These are phyloP conservation scores for Propsilocerus akamusi DNA, from an alignment of 1,140 invertebrate species.

Conservation along the genomic window DNA sequence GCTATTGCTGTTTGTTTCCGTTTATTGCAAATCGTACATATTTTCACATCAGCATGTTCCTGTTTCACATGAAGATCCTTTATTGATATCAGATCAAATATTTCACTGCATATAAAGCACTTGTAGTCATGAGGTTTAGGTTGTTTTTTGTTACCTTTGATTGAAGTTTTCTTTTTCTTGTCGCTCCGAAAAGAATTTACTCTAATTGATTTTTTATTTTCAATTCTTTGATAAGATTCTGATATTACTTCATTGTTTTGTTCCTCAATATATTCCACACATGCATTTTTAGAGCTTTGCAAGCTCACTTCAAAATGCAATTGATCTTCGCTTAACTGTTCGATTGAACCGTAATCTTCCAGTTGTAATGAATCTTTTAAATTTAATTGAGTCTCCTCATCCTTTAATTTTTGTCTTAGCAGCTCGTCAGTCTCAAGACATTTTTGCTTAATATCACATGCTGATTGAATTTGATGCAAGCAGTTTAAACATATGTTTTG, in stretches of 20 bases:
- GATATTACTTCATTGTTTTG: not conserved
- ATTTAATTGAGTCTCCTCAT: not conserved
- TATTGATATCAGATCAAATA: not conserved
- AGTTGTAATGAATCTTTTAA: too few relatives aligned
- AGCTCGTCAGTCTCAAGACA: not conserved
- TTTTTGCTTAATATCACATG: not conserved
- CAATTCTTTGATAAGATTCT: not conserved
- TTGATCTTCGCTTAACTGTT: too few relatives aligned
- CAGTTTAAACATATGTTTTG: not conserved
- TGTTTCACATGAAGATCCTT: not conserved
- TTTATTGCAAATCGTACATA: not conserved
- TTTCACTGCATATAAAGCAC: not conserved
- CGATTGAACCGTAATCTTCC: too few relatives aligned
- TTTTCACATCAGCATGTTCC: not conserved
- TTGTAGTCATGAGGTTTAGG: not conserved
- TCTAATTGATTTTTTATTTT: not conserved
- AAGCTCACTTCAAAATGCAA: too few relatives aligned
- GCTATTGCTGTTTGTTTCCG: not conserved
- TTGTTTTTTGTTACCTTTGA: not conserved
- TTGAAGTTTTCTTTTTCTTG: not conserved
- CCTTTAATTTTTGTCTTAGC: not conserved
- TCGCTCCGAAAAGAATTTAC: not conserved
- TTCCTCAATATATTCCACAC: too few relatives aligned
- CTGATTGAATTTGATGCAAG: not conserved
- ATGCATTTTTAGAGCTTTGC: too few relatives aligned